Conservation (phyloP, 2,888 invertebrate genomes). For the Branchinecta sandiegonensis region DNA sequence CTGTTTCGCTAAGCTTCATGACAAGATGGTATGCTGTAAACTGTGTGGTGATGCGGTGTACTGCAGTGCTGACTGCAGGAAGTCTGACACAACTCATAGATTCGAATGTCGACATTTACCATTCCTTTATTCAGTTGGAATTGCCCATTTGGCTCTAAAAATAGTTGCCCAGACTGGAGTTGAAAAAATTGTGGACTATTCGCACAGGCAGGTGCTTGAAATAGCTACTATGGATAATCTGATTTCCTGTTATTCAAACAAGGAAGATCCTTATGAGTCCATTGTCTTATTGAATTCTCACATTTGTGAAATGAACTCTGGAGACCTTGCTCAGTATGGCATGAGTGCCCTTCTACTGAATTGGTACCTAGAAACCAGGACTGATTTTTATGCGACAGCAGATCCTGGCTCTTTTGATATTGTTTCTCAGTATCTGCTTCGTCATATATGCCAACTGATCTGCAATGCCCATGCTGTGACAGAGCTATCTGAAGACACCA, state of each 20-base stretch:
- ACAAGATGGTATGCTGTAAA: conserved; percentile 43
- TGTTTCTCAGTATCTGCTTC: conserved; percentile 51
- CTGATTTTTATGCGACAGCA: conserved; percentile 44
- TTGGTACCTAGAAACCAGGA: conserved; percentile 47
- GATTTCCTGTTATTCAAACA: conserved; percentile 15
- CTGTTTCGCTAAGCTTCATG: conserved; percentile 44
- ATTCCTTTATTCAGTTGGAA: conserved; percentile 54
- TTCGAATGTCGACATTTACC: conserved; percentile 53
- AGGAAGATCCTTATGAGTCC: conserved; percentile 42
- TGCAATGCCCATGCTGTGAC: conserved; percentile 60
- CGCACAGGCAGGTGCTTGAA: conserved; percentile 20
- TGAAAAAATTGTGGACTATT: conserved; percentile 22
- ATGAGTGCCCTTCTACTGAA: conserved; percentile 53
- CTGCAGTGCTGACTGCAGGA: conserved; percentile 50
- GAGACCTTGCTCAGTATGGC: conserved; percentile 53
- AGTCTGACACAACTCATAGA: conserved; percentile 45
- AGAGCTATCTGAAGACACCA: conserved; percentile 18
- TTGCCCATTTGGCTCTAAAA: conserved; percentile 60
- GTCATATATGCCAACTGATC: conserved; percentile 63
- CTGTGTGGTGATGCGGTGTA: conserved; percentile 50
- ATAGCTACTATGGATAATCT: neutral
- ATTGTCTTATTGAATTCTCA: conserved; percentile 59
- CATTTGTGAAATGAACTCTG: conserved; percentile 48
- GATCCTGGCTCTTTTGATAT: neutral
- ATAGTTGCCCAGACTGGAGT: conserved; percentile 43